phyloP scores from a whole-genome alignment of 23 tunicate genomes.

The Halocynthia aurantium region DNA sequence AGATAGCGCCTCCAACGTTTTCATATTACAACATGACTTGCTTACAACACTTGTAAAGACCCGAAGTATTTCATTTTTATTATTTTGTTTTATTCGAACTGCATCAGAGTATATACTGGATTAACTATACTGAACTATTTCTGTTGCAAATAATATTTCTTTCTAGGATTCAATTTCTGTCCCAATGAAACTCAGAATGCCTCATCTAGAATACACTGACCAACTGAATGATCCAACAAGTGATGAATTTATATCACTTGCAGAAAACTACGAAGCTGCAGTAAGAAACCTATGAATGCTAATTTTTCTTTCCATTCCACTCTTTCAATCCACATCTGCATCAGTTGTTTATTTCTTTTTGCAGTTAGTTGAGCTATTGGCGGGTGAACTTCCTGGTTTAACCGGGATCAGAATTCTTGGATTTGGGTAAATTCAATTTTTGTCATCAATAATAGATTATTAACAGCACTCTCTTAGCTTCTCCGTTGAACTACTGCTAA shows the following conservation, averaged over 20 bases:
- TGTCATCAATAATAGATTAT: not conserved
- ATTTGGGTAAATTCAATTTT: slow-evolving; percentile 7
- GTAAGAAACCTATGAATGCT: not conserved
- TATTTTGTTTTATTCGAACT: no score
- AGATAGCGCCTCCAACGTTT: no score
- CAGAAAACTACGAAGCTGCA: slow-evolving; percentile 18
- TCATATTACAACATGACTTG: no score
- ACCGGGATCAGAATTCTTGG: slow-evolving; percentile 12
- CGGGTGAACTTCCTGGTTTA: slow-evolving; percentile 8
- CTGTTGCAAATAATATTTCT: no score
- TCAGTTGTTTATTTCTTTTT: not conserved
- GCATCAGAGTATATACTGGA: no score
- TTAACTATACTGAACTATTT: no score
- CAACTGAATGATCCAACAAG: slow-evolving; percentile 17
- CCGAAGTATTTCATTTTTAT: no score
- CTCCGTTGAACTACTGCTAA: no score
- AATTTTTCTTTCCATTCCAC: not conserved
- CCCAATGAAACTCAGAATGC: slow-evolving; percentile 13
- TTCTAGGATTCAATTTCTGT: not conserved
- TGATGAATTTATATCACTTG: slow-evolving; percentile 10
- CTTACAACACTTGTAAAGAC: no score
- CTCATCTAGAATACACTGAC: slow-evolving; percentile 5
- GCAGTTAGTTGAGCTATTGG: not conserved
- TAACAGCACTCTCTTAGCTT: not conserved
- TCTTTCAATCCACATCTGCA: not conserved